phyloP scores from a whole-genome alignment of 2,113 vertebrate genomes.

The Peucedramus taeniatus region DNA sequence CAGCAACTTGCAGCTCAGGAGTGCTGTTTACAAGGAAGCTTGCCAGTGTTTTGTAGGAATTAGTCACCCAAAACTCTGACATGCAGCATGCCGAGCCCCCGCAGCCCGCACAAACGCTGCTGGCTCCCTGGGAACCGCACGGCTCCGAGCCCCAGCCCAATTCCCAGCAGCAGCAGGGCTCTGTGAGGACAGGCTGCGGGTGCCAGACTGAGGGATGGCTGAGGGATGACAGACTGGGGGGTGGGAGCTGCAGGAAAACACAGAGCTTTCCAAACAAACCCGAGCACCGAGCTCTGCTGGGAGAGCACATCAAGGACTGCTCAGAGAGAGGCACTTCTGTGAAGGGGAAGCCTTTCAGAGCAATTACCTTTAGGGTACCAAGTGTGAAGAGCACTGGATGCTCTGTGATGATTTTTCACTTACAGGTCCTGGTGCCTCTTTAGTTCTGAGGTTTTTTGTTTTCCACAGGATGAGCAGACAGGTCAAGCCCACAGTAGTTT shows the following conservation, averaged over 20 bases:
- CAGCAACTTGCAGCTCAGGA: not conserved
- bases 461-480: not conserved
- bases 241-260: not conserved
- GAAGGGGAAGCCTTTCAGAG: not conserved
- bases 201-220: not conserved
- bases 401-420: not conserved
- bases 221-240: not conserved
- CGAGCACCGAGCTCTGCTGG: not conserved
- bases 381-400: not conserved
- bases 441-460: not conserved
- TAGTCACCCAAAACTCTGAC: not conserved
- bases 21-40: not conserved
- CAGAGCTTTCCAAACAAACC: not conserved
- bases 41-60: slow-evolving; percentile 18
- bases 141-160: not conserved
- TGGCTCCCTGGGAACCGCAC: not conserved
- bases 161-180: not conserved
- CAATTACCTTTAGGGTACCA: not conserved
- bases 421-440: not conserved
- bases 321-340: not conserved
- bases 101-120: not conserved
- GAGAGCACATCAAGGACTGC: not conserved
- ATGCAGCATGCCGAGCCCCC: not conserved
- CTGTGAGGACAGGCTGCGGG: not conserved
- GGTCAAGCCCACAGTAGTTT: not conserved